phyloP scores from a whole-genome alignment of 2,888 invertebrate genomes.

The Arge pagana region DNA sequence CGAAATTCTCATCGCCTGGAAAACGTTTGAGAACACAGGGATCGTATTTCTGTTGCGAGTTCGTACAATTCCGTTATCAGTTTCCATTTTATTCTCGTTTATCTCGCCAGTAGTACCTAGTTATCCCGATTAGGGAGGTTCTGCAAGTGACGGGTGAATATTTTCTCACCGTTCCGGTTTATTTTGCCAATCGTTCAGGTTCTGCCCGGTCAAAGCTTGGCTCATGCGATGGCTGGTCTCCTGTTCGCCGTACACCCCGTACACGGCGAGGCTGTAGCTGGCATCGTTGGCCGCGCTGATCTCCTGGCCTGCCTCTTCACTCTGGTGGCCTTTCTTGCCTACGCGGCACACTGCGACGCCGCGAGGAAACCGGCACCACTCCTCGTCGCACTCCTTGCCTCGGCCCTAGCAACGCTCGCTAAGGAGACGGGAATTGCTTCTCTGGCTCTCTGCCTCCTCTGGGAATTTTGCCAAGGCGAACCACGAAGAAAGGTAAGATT shows the following conservation, averaged over 20 bases:
- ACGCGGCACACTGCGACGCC: conserved; percentile 71
- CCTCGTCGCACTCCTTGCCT: conserved; percentile 62
- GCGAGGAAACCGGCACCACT: conserved; percentile 46
- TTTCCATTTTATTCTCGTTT: too few relatives aligned
- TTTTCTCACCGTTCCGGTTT: too few relatives aligned
- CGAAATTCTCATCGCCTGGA: too few relatives aligned
- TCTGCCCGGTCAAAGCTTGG: conserved; percentile 68
- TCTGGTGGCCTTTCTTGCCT: conserved; percentile 83
- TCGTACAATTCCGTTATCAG: too few relatives aligned
- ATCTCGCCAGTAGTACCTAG: too few relatives aligned
- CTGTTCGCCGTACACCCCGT: conserved; percentile 95
- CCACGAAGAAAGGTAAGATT: conserved; percentile 47
- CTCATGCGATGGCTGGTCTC: conserved; percentile 77
- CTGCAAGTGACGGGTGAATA: too few relatives aligned
- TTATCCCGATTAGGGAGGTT: too few relatives aligned
- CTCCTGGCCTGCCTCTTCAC: conserved; percentile 90
- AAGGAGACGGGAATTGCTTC: conserved; percentile 96
- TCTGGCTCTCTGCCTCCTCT: conserved; percentile 85
- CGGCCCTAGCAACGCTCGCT: conserved; percentile 81
- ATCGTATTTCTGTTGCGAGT: too few relatives aligned
- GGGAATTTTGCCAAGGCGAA: conserved; percentile 69
- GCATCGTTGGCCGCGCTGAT: conserved; percentile 94
- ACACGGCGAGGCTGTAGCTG: conserved; percentile 96
- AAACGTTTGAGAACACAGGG: too few relatives aligned
- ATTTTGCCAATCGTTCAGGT: too few relatives aligned